These are phyloP conservation scores for Agrotis exclamationis DNA, from an alignment of 2,888 invertebrate species.

Conservation along the genomic window DNA sequence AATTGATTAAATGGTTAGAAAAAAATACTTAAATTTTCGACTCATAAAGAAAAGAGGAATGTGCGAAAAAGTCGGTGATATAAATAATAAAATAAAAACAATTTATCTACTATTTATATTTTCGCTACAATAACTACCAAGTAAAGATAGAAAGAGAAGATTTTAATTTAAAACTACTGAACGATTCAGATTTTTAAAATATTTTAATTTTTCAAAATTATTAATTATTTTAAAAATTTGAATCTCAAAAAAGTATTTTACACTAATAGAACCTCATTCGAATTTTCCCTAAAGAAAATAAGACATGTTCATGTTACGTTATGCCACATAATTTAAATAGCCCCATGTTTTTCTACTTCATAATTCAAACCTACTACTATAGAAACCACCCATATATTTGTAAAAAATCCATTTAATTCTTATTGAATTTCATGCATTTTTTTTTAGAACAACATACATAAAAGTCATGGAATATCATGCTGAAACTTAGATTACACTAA, in stretches of 20 bases:
- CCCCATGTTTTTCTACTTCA: background rate
- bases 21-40: conserved; percentile 23
- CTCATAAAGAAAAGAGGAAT: conserved; percentile 79
- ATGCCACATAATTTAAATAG: conserved; percentile 17
- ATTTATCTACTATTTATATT: conserved; percentile 18
- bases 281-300: conserved; percentile 5
- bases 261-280: conserved; percentile 25
- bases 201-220: background rate
- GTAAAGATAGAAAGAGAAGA: conserved; percentile 14
- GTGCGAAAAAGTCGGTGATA: conserved; percentile 85
- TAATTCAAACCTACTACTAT: background rate
- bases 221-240: conserved; percentile 11
- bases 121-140: conserved; percentile 11
- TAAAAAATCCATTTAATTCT: background rate
- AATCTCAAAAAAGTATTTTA: conserved; percentile 21
- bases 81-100: conserved; percentile 2
- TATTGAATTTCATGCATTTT: background rate
- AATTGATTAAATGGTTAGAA: conserved; percentile 27
- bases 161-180: background rate
- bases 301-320: conserved; percentile 47
- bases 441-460: conserved; percentile 2
- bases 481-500: background rate
- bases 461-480: conserved; percentile 28
- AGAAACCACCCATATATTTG: background rate
- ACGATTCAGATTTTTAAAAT: conserved; percentile 48